Percentiles rank a stretch among this genome's conserved stretches.
phyloP scores from a whole-genome alignment of 2,888 invertebrate species.

The Pristionchus exspectatus region DNA sequence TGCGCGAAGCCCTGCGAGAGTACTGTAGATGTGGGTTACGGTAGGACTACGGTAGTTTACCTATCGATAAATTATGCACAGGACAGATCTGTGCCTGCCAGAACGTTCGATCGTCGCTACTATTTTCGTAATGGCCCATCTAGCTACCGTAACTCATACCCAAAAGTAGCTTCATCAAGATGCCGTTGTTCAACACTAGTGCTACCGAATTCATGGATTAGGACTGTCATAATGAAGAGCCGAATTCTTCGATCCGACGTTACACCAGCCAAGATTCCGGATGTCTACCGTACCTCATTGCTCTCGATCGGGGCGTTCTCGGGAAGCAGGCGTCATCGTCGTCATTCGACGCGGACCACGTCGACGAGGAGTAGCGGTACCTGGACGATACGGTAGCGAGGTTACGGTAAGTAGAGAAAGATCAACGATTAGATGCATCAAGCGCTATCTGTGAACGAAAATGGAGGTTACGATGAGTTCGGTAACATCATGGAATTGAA shows the following conservation, averaged over 20 bases:
- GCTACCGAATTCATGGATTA: too few species aligned
- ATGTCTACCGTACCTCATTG: slow-evolving; percentile 43
- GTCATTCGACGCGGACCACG: background rate
- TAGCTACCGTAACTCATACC: too few species aligned
- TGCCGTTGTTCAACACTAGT: too few species aligned
- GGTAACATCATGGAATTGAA: background rate
- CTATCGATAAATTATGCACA: too few species aligned
- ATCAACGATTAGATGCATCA: background rate
- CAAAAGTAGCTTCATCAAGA: too few species aligned
- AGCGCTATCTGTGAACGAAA: background rate
- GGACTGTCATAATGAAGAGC: too few species aligned
- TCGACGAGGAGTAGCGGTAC: slow-evolving; percentile 36
- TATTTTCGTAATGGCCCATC: too few species aligned
- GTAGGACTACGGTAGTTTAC: background rate
- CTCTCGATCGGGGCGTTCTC: background rate
- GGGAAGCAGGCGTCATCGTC: slow-evolving; percentile 24
- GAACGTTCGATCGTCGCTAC: too few species aligned
- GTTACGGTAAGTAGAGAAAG: background rate
- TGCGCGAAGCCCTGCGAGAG: slow-evolving; percentile 20
- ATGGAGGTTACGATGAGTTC: background rate
- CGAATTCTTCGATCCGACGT: too few species aligned
- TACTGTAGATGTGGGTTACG: background rate
- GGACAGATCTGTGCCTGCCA: too few species aligned
- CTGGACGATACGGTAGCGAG: background rate
- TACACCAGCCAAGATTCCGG: too few species aligned